Base-by-base conservation (phyloP, 2,888 invertebrate species). In the Macaria liturata region DNA sequence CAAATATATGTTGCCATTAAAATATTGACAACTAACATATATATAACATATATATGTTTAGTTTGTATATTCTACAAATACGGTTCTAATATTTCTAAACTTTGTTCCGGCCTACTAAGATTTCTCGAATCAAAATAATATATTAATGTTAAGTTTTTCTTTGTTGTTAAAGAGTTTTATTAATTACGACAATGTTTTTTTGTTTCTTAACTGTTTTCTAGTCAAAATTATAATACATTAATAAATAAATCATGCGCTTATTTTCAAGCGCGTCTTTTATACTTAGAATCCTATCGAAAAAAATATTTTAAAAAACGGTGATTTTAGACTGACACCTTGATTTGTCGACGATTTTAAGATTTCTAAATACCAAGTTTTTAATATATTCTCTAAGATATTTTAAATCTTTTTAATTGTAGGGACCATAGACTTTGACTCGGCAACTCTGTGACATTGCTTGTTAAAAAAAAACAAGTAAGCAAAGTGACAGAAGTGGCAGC, bases 401-500 rank as follows among this genome's bases (percentile, higher is more conserved):
- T 59, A 60, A 77, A 77, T 70, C 64, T 72, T 78, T 80, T 81
- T 77, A 67, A 83, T 78, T 80, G 84, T 88, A 88, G 89, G 89
- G 88, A 88, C 89, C 89, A 89, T 88, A 88, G 88, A 82, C 69
- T 72, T 75, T 75, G 76, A 76, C 71, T 67, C 66, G 67, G 73
- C 64, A 69, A 76, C 76, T 79, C 72, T 81, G 72, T 83, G 53
- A 49, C 78, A 81, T 80, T 80, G 75, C 78, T 81, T 76, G 68
- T 20, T 20, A 20, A 20, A 66, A 48, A 57, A 52, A 44, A 51
- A 43, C 3, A 45, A 49, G 46, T 37, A 56, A 75, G 73, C 71
- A 72, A 79, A 81, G 75, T 73, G 78, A 79, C 74, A 77, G 74
- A 74, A 71, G 78, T 75, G 67, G 69, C 75, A 69, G 78, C 75